Evolutionary conservation across 2,113 vertebrate genomes (phyloP).

Genomic region (Peromyscus californicus): DNA sequence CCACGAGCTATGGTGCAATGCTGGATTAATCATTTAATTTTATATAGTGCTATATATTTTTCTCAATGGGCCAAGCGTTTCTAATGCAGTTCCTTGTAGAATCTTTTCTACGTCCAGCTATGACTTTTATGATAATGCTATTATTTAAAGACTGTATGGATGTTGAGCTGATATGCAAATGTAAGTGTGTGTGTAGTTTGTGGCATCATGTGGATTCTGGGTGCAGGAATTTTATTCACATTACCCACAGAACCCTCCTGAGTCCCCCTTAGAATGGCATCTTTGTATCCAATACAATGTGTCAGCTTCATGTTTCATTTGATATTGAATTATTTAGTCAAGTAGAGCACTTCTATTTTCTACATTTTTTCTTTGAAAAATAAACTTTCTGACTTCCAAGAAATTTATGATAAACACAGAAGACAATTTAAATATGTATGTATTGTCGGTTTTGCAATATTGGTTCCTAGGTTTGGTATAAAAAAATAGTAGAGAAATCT

Average conservation of each 20-base stretch:
- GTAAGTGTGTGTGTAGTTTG: background rate
- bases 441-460: background rate
- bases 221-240: background rate
- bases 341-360: background rate
- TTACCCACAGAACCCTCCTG: too few species aligned
- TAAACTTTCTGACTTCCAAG: background rate
- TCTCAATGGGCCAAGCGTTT: background rate
- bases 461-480: background rate
- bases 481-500: background rate
- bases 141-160: conserved; percentile 12
- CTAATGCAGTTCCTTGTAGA: background rate
- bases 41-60: background rate
- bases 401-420: conserved; percentile 5
- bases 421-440: background rate
- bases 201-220: background rate
- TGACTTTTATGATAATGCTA: background rate
- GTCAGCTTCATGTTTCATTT: conserved; percentile 6
- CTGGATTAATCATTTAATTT: background rate
- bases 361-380: conserved; percentile 15
- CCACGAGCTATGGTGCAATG: background rate
- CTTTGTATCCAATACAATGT: background rate
- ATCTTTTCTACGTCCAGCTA: background rate
- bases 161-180: background rate
- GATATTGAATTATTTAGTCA: background rate
- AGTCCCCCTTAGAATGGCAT: background rate